Base-by-base conservation (phyloP, 1,140 invertebrate genomes). In the Nasonia longicornis region DNA sequence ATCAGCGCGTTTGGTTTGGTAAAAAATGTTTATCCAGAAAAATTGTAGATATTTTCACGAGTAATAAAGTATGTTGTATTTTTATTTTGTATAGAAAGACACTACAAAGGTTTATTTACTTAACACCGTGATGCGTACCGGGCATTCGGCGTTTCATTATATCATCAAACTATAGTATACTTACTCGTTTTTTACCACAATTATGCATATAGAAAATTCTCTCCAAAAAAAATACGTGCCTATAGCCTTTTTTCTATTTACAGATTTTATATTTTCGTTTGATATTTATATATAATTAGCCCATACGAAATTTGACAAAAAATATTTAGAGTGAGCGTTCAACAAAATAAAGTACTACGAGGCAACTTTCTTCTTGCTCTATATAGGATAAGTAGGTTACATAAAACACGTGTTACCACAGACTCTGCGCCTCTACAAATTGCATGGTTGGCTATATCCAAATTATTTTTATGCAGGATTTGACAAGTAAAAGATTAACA, bases 201-300 rank as follows among this genome's bases (percentile, higher is more conserved):
- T 16, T 58, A 48, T 80, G 63, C 79, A 83, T 84, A 84, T 86
- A 86, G 84, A 85, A 86, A 86, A 86, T 76, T 76, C 74, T 83
- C 80, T 83, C 75, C 80, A 63, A 84, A 85, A 10, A 85, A 86
- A 86, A 85, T 86, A 85, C 79, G 64, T 78, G 69, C 78, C 79
- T 77, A 26, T 26, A 77, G 48, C 38, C 20, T 69, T 78, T 22
- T n/a, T 58, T 76, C 77, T 86, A 85, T 86, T 45, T 86, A 86
- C 84, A 85, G 73, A 85, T 80, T 70, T 80, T 79, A 58, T 67
- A 80, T 20, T 20, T 74, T 67, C 73, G 3, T 48, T 11, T 14
- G 14, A 80, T 80, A 66, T 82, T 58, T 83, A 85, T 83, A 83
- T 76, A 77, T 48, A 48, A 48, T 48, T 48, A 1, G 11, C 14